Evolutionary conservation across 92 coral and sea anemone species (phyloP), one percentile per base, ranked within the genome.

Genomic region (Virgularia gustaviana): DNA sequence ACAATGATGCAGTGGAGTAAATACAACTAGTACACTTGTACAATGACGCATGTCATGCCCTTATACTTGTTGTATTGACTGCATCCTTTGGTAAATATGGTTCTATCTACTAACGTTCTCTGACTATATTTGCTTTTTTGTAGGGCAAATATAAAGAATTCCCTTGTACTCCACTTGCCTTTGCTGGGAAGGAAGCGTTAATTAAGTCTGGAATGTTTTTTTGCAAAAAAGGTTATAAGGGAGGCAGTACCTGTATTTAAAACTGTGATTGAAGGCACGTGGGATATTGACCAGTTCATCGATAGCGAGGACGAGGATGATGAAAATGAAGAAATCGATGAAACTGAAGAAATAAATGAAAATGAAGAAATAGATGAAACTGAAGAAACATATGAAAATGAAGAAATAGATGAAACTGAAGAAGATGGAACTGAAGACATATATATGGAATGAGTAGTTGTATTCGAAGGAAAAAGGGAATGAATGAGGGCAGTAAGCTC

Each of bases 151-250:
- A 65, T 43, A 24, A 4, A 54, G 30, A 37, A 2, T 4, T 2
- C 4, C 65, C 22, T 15, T 30, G n/a, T 13, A 58, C 38, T 42
- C 36, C 54, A 11, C 27, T 65, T 39, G 43, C 55, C 18, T 13
- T 65, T 20, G 72, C 43, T 44, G 72, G 72, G 24, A 56, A 65
- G 36, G 45, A 18, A 10, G 72, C 56, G 22, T 28, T 65, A 18
- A 8, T 65, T 23, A 65, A 43, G 72, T 65, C 72, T 65, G 55
- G 72, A 9, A 19, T 65, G 28, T 43, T 22, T 47, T 65, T 65
- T 30, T 39, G 72, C 72, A n/a, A 65, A 65, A 39, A 24, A 23
- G 29, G 30, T 65, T 35, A 65, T 65, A 43, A 65, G 44, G 36
- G 72, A 65, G 29, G 70, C 43, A 29, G 49, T 28, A 37, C 23